Base-by-base conservation (phyloP, 2,113 vertebrate species). In the Tyrannus savana region DNA sequence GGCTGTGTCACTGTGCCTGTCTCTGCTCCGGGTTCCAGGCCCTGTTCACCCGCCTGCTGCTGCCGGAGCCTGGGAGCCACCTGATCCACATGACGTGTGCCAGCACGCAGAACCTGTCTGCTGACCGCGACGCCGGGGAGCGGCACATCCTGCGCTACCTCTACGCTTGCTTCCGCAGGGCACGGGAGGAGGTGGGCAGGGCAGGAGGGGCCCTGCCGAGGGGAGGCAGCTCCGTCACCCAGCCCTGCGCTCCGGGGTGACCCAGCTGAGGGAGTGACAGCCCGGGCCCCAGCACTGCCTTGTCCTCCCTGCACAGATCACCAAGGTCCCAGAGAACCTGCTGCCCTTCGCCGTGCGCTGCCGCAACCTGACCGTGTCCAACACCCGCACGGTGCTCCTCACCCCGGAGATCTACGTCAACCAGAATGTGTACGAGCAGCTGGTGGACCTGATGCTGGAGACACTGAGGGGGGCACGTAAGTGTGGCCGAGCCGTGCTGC, bases 251-350 rank as follows among this genome's bases (percentile, higher is more conserved):
- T 16, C 24, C 2, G 4, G 22, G 24, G 28, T 7, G 53, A 27
- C 21, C 0, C 0, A 24, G 59, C 37, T 35, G 5, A 19, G 24
- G 11, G 1, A 30, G n/a, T 13, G 3, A 4, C 0, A 3, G 12
- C 33, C 23, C 1, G 5, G 24, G 15, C 27, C 67, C 21, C 33
- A 7, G 2, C 24, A 7, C 14, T n/a, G 12, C 95, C 67, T 68
- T 1, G 0, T 22, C 59, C 31, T 69, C 77, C 72, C 28, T 14
- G 55, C 27, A 3, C 97, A 99, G 99, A 98, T 99, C 89, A 99
- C 98, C 55, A 99, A 99, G 96, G 99, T 99, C 49, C 99, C 99
- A 0, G 99, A 99, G 98, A 99, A 99, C 87, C 97, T 99, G 47
- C 97, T 99, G 66, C 98, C 99, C 4, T 99, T 98, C 5, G 99